phyloP scores from a whole-genome alignment of 2,888 invertebrate species.

The Diloba caeruleocephala region DNA sequence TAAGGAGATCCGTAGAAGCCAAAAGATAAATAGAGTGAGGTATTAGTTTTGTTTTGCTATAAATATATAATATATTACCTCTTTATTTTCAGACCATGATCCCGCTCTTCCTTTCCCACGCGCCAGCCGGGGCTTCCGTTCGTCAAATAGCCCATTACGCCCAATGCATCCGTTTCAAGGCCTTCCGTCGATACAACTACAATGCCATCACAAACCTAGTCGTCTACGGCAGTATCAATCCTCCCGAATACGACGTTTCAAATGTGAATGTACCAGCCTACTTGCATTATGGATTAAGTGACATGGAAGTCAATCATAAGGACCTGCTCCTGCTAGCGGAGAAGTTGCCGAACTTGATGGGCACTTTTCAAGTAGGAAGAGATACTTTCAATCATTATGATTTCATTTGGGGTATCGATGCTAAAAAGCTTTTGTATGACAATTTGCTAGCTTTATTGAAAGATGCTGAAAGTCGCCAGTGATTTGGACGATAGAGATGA shows the following conservation, averaged over 20 bases:
- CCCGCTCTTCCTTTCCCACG: constrained; percentile 67
- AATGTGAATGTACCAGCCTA: constrained; percentile 60
- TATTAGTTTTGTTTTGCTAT: too few relatives aligned
- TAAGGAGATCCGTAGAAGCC: too few relatives aligned
- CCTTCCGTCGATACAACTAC: constrained; percentile 67
- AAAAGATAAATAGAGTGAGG: too few relatives aligned
- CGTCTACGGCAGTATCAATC: constrained; percentile 58
- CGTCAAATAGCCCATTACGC: constrained; percentile 71
- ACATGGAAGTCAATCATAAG: constrained; percentile 54
- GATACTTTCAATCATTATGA: constrained; percentile 66
- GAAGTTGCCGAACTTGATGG: constrained; percentile 55
- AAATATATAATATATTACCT: too few relatives aligned
- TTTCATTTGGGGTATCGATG: constrained; percentile 68
- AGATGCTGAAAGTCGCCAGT: constrained; percentile 54
- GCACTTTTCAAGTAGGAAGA: constrained; percentile 43
- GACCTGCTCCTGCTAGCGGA: constrained; percentile 58
- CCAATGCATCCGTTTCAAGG: constrained; percentile 60
- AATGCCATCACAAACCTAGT: constrained; percentile 57
- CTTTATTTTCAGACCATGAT: constrained; percentile 71
- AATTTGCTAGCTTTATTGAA: constrained; percentile 54
- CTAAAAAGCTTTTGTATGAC: constrained; percentile 56
- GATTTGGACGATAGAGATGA: constrained; percentile 3
- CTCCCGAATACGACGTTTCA: constrained; percentile 65
- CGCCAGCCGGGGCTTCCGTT: constrained; percentile 69
- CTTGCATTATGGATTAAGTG: constrained; percentile 63